Evolutionary conservation across 2,888 invertebrate species (phyloP).

Genomic region (Cephus pygmeus): DNA sequence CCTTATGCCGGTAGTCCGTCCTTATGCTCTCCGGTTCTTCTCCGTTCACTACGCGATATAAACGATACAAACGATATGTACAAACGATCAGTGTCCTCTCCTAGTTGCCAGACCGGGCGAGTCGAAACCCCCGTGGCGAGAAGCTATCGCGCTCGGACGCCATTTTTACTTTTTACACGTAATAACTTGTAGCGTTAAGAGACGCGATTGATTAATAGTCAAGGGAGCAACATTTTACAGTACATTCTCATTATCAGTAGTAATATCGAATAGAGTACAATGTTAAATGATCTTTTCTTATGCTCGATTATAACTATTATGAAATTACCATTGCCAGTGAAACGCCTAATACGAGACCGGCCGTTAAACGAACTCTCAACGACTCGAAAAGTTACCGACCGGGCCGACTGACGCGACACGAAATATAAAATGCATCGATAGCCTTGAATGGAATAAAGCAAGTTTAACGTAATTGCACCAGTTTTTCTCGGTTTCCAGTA

Average conservation of each 20-base stretch:
- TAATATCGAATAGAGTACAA: no score
- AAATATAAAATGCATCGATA: not conserved
- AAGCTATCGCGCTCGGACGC: constrained; percentile 41
- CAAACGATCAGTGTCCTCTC: no score
- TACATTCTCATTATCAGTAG: no score
- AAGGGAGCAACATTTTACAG: no score
- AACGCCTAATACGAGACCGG: no score
- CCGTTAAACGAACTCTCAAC: no score
- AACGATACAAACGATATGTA: no score
- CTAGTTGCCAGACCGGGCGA: not conserved
- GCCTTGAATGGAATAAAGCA: constrained; percentile 38
- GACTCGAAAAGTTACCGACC: no score
- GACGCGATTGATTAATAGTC: constrained; percentile 51
- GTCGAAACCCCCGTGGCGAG: constrained; percentile 48
- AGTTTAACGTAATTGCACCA: constrained; percentile 44
- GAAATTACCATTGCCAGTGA: no score
- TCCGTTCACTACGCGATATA: not conserved
- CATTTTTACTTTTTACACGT: constrained; percentile 56
- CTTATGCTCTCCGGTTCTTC: constrained; percentile 9
- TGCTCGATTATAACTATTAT: no score
- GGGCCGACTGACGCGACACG: no score
- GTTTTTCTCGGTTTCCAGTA: constrained; percentile 41
- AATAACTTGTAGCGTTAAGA: constrained; percentile 54
- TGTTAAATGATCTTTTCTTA: no score
- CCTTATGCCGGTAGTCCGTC: not conserved